Conservation (phyloP, 2,113 vertebrate species). For the Odocoileus virginianus region DNA sequence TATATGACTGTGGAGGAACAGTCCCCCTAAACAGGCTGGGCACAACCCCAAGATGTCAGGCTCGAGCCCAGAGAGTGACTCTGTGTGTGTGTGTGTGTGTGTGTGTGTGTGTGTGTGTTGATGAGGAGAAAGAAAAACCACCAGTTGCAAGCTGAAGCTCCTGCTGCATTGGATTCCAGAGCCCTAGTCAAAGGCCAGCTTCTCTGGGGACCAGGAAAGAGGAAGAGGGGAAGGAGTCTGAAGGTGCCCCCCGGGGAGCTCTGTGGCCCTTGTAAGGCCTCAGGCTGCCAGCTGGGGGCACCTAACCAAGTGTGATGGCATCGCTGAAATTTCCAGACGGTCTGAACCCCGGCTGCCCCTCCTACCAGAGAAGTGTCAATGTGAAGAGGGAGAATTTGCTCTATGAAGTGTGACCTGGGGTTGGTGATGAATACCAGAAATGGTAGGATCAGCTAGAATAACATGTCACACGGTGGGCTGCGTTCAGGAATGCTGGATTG, state of each 20-base stretch:
- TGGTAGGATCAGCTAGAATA: conserved; percentile 65
- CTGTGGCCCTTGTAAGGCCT: background rate
- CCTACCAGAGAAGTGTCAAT: background rate
- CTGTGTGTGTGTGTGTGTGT: background rate
- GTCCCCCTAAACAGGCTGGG: background rate
- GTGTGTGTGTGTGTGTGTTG: background rate
- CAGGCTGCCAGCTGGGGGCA: background rate
- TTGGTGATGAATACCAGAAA: conserved; percentile 56
- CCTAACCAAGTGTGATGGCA: background rate
- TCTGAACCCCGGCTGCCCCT: background rate
- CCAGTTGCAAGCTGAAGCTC: background rate
- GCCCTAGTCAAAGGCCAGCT: background rate
- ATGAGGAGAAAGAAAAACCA: background rate
- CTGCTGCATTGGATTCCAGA: background rate
- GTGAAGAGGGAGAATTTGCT: conserved; percentile 47
- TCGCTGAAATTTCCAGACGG: background rate
- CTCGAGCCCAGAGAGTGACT: background rate
- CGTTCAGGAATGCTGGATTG: conserved; percentile 47
- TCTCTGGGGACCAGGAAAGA: background rate
- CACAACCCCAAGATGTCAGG: background rate
- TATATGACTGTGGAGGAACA: background rate
- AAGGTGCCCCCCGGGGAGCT: background rate
- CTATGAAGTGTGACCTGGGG: conserved; percentile 48
- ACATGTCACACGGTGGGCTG: conserved; percentile 68
- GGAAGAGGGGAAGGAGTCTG: background rate